Percentiles rank a stretch among this genome's conserved stretches.
These are phyloP conservation scores for Mico argentatus DNA, from an alignment of 2,797 vertebrate species.

Conservation along the genomic window DNA sequence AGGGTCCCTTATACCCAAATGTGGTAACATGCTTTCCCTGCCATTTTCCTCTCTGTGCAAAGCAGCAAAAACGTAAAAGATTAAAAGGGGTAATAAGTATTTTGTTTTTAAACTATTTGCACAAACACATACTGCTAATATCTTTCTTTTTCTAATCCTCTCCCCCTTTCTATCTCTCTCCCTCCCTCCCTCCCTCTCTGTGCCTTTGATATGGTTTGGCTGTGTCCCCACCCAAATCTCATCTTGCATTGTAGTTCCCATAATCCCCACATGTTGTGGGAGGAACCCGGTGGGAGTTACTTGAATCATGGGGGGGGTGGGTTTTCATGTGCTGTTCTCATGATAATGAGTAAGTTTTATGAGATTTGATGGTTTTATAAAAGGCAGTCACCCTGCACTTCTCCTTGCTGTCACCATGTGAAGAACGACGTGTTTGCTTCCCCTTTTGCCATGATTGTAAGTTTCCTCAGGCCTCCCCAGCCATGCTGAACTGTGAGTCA, in stretches of 20 bases:
- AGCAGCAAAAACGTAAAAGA: neutral
- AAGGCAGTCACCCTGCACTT: neutral
- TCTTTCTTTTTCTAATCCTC: neutral
- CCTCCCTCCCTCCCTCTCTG: neutral
- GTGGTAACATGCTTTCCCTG: neutral
- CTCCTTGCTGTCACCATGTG: neutral
- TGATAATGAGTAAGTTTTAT: neutral
- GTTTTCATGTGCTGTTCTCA: neutral
- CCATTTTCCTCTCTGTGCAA: neutral
- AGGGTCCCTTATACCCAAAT: neutral
- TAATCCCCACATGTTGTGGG: neutral
- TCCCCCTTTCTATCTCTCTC: neutral
- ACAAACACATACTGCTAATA: neutral
- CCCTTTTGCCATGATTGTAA: neutral
- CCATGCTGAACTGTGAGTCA: neutral
- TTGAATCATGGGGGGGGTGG: neutral
- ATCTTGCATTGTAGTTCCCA: neutral
- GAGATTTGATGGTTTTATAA: neutral
- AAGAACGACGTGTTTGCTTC: neutral
- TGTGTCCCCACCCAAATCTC: neutral
- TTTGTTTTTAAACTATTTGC: neutral
- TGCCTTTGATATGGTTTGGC: neutral
- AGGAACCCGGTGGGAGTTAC: neutral
- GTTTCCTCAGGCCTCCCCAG: neutral
- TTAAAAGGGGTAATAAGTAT: neutral